These are phyloP conservation scores for Nezara viridula DNA, from an alignment of 2,888 invertebrate species.

Conservation along the genomic window DNA sequence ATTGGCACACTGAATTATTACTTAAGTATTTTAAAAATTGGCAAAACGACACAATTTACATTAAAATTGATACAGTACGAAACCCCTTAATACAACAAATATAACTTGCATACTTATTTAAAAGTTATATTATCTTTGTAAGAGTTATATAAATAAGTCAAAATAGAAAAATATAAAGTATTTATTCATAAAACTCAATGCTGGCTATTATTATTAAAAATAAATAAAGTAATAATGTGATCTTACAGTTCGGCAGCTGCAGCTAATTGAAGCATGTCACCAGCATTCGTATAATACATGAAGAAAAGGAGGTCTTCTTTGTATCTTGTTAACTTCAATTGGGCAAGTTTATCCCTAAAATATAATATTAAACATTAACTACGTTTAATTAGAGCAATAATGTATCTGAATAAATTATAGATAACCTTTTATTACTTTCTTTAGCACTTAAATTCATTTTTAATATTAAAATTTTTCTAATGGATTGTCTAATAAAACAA, in stretches of 20 bases:
- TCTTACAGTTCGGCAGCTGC: slow-evolving; percentile 97
- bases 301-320: slow-evolving; percentile 99
- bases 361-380: neutral
- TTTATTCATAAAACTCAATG: no score
- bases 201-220: no score
- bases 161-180: no score
- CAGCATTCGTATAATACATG: slow-evolving; percentile 99
- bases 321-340: slow-evolving; percentile 95
- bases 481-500: no score
- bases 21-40: no score
- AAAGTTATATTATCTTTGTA: no score
- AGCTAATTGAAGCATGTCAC: slow-evolving; percentile 97
- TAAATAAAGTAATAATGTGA: slow-evolving; percentile 52
- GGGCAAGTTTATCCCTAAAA: slow-evolving; percentile 91
- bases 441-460: neutral
- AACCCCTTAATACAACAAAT: no score
- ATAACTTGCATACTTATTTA: neutral
- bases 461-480: neutral
- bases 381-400: no score
- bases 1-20: no score
- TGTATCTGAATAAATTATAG: neutral
- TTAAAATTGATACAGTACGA: no score
- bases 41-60: no score
- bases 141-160: no score
- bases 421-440: neutral